These are phyloP conservation scores for Sigmodon hispidus DNA, from an alignment of 2,113 vertebrate species.

Conservation along the genomic window DNA sequence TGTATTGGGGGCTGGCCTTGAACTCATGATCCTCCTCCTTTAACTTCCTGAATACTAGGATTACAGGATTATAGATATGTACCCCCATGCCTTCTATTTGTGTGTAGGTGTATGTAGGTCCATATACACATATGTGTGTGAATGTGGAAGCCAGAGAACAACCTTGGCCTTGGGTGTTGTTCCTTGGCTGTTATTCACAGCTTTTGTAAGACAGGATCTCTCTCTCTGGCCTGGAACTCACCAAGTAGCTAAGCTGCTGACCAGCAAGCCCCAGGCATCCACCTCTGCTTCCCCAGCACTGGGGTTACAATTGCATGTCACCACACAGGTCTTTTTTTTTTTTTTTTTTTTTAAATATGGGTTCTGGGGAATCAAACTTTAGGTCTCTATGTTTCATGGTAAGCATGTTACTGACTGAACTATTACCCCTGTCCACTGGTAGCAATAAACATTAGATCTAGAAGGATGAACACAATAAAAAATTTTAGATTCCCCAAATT, in stretches of 20 bases:
- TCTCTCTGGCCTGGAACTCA: not conserved
- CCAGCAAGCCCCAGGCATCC: not conserved
- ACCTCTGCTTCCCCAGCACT: not conserved
- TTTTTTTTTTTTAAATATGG: not conserved
- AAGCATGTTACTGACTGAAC: not conserved
- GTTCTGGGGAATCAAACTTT: not conserved
- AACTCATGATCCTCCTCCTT: not conserved
- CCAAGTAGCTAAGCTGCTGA: not conserved
- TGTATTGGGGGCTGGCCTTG: not conserved
- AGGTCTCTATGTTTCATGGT: not conserved
- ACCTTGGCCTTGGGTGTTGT: not conserved
- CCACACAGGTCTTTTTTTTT: not conserved
- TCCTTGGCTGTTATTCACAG: not conserved
- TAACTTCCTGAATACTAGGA: not conserved
- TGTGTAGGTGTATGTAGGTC: not conserved
- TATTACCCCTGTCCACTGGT: not conserved
- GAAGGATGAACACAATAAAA: not conserved
- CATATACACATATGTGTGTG: not conserved
- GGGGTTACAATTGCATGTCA: not conserved
- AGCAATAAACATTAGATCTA: not conserved
- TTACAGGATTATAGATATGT: not conserved
- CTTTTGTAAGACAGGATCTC: not conserved
- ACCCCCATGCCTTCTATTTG: not conserved
- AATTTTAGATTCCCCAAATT: not conserved
- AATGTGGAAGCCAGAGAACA: not conserved